Conservation (phyloP, 2,797 vertebrate species). For the Sebastes jordani region DNA sequence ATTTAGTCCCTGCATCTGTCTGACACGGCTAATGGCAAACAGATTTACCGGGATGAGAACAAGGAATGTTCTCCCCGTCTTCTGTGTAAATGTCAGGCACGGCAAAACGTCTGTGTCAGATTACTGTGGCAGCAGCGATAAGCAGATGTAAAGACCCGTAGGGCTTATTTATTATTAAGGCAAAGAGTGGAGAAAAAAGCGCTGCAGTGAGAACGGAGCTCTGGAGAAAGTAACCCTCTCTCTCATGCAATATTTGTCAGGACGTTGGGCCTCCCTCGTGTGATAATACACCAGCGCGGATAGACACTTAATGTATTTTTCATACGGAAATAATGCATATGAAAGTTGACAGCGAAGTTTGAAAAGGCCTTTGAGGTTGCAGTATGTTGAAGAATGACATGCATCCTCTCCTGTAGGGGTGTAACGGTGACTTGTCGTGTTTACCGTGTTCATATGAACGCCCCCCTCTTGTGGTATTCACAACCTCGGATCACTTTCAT, state of each 20-base stretch:
- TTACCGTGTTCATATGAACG: too few species aligned
- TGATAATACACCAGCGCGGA: background rate
- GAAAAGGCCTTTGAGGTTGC: background rate
- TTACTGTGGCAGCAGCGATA: slow-evolving; percentile 70
- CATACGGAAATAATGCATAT: background rate
- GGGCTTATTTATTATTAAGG: slow-evolving; percentile 69
- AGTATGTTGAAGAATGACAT: background rate
- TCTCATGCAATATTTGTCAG: slow-evolving; percentile 56
- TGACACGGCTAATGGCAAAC: slow-evolving; percentile 71
- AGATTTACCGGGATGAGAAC: slow-evolving; percentile 65
- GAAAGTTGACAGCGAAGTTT: background rate
- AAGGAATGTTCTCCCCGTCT: slow-evolving; percentile 53
- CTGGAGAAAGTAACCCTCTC: slow-evolving; percentile 44
- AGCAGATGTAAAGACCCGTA: slow-evolving; percentile 66
- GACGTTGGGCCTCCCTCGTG: background rate
- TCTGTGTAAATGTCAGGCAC: slow-evolving; percentile 52
- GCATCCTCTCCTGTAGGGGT: too few species aligned
- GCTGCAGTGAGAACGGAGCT: slow-evolving; percentile 4
- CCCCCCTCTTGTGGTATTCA: too few species aligned
- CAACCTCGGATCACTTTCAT: slow-evolving; percentile 38
- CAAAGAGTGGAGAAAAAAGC: slow-evolving; percentile 8
- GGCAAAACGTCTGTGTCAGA: slow-evolving; percentile 67
- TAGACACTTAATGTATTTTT: background rate
- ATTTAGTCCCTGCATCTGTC: slow-evolving; percentile 56
- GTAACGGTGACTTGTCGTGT: too few species aligned